These are phyloP conservation scores for Aurelia sp. DNA, from an alignment of 30 jellyfish, hydroid and myxozoan genomes.

Conservation along the genomic window DNA sequence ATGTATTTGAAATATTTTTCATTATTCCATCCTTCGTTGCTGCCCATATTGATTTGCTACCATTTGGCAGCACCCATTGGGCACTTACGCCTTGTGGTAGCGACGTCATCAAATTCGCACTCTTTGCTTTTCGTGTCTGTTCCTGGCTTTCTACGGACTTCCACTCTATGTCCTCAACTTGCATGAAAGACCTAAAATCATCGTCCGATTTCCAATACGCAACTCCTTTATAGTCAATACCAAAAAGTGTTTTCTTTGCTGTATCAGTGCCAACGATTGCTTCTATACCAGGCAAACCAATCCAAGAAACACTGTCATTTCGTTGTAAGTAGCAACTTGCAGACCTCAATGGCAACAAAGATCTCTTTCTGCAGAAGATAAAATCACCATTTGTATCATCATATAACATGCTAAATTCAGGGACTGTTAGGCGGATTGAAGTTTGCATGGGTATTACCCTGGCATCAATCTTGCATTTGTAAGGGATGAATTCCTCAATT, in stretches of 20 bases:
- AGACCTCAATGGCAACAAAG: not conserved
- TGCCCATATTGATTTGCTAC: slow-evolving; percentile 11
- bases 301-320: not conserved
- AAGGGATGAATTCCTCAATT: not conserved
- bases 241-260: slow-evolving; percentile 17
- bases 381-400: slow-evolving; percentile 28
- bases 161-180: slow-evolving; percentile 26
- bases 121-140: slow-evolving; percentile 6
- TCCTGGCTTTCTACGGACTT: slow-evolving; percentile 13
- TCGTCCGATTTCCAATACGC: not conserved
- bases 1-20: not conserved
- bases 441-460: not conserved
- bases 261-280: slow-evolving; percentile 25
- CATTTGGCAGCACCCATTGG: not conserved
- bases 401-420: slow-evolving; percentile 34
- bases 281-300: slow-evolving; percentile 5
- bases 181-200: not conserved
- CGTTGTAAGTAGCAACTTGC: slow-evolving; percentile 4
- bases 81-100: slow-evolving; percentile 6
- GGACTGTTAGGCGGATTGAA: not conserved
- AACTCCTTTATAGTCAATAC: not conserved
- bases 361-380: slow-evolving; percentile 5
- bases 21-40: slow-evolving; percentile 22
- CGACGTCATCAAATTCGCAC: not conserved
- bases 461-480: slow-evolving; percentile 13